phyloP scores from a whole-genome alignment of 2,888 invertebrate species.

The Beris morrisii region DNA sequence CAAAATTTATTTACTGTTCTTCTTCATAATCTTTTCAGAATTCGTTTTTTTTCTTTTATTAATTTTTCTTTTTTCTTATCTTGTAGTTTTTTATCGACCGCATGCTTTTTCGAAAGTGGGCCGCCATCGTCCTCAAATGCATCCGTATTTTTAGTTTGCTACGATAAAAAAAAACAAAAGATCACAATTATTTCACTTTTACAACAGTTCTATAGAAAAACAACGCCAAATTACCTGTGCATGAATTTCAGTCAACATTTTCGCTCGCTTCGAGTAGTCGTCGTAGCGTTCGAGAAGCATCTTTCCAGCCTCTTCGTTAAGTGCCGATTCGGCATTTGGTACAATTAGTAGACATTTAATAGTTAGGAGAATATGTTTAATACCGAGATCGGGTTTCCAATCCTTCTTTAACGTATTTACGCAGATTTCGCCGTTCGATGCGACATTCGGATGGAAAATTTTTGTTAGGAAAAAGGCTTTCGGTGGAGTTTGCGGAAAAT shows the following conservation, averaged over 20 bases:
- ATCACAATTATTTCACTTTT: slow-evolving; percentile 42
- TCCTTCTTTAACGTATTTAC: slow-evolving; percentile 95
- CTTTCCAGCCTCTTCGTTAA: slow-evolving; percentile 96
- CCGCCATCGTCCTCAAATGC: slow-evolving; percentile 61
- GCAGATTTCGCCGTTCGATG: slow-evolving; percentile 92
- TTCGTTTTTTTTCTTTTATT: slow-evolving; percentile 82
- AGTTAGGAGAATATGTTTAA: slow-evolving; percentile 90
- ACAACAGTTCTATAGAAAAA: background rate
- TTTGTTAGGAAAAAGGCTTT: slow-evolving; percentile 92
- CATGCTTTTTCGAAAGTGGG: slow-evolving; percentile 82
- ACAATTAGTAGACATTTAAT: slow-evolving; percentile 94
- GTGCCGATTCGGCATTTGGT: slow-evolving; percentile 95
- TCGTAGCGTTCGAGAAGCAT: slow-evolving; percentile 89
- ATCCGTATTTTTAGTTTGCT: slow-evolving; percentile 58
- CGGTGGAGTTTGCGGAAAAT: slow-evolving; percentile 89
- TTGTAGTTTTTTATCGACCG: slow-evolving; percentile 75
- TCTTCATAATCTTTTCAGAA: slow-evolving; percentile 80
- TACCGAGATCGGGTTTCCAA: slow-evolving; percentile 94
- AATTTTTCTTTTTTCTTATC: slow-evolving; percentile 70
- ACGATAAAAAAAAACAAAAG: slow-evolving; percentile 39
- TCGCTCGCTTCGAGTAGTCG: slow-evolving; percentile 85
- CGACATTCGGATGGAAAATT: slow-evolving; percentile 97
- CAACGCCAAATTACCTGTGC: slow-evolving; percentile 62
- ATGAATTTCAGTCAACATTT: slow-evolving; percentile 91
- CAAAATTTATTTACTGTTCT: slow-evolving; percentile 19